Evolutionary conservation across 2,113 vertebrate genomes (phyloP), one percentile per base, ranked within the genome.

Genomic region (Puntigrus tetrazona): DNA sequence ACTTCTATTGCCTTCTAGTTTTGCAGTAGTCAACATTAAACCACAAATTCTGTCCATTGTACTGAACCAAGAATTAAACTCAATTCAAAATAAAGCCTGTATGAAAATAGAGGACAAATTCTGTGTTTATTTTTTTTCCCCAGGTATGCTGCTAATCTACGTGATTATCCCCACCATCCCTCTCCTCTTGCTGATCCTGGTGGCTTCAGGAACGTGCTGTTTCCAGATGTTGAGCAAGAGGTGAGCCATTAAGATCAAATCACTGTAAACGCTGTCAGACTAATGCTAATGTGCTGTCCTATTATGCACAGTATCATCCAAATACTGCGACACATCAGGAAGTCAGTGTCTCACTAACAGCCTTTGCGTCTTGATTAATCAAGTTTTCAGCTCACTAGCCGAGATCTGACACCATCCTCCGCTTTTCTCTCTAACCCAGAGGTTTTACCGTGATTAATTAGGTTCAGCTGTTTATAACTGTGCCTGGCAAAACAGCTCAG

Each of bases 151-250:
- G 92, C 91, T 98, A 92, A 95, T 99, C 87, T 99, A 99, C 70
- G 95, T 99, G 2, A 92, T 98, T 89, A 97, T 99, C 89, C 97
- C 97, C 63, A 97, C 97, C 34, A 97, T 99, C 90, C 97, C 98
- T 1, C 92, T 99, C 75, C 94, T 99, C 41, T 93, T 99, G 89
- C 93, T 99, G 92, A 98, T 99, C 93, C 87, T 99, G 88, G 97
- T 98, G 92, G 98, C 97, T 88, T 96, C 97, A 86, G 97, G 96
- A 79, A 98, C 96, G 5, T 98, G 97, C 91, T 99, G 97, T 90
- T 96, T 97, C 90, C 97, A 98, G 95, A 97, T 96, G 96, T 78
- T 98, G 57, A 95, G 95, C 91, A 94, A 94, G 92, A 98, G 96
- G 97, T 98, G 92, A 94, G 85, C 10, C 73, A 67, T 82, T 50